Evolutionary conservation across 2,888 invertebrate genomes (phyloP), one percentile per base, ranked within the genome.

Genomic region (Cabera pusaria): DNA sequence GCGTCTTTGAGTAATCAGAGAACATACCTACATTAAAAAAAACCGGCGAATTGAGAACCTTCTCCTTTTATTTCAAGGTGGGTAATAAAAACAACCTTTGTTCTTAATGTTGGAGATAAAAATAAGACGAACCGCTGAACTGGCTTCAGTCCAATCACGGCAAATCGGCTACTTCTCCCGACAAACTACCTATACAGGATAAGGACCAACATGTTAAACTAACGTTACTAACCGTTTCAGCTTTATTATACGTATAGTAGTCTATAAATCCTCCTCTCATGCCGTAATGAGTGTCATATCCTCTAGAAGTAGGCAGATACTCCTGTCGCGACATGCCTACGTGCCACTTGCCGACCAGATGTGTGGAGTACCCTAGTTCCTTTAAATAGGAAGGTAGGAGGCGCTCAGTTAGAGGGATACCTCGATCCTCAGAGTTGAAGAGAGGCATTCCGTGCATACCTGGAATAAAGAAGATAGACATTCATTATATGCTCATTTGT

Each of bases 281-380:
- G 5, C 96, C 96, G 56, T 93, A 93, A 70, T 95, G 95, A 3
- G 93, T 90, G 61, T 96, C 93, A 66, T 96, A 97, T 2, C 96
- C 96, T 33, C 96, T 90, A 34, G 89, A 90, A 1, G 91, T 92
- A 0, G 96, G 96, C 1, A 94, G 91, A 68, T 92, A 95, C 53
- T 92, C 92, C 32, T 90, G 87, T 34, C 90, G 88, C 47, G 92
- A 93, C 86, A 93, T 95, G 1, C 97, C 97, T 40, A 97, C 90
- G 71, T 95, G 94, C 97, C 97, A 98, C 86, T 98, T 98, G 9
- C 98, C 98, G 5, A 98, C 91, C 12, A 96, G 90, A 70, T 96
- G 93, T 0, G 96, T 96, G 3, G 86, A 76, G 77, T 97, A 98
- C 0, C 95, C 96, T 39, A 91, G 63, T 16, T 86, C 87, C 58